phyloP scores from a whole-genome alignment of 2,113 vertebrate species.

The Hippopotamus amphibius region DNA sequence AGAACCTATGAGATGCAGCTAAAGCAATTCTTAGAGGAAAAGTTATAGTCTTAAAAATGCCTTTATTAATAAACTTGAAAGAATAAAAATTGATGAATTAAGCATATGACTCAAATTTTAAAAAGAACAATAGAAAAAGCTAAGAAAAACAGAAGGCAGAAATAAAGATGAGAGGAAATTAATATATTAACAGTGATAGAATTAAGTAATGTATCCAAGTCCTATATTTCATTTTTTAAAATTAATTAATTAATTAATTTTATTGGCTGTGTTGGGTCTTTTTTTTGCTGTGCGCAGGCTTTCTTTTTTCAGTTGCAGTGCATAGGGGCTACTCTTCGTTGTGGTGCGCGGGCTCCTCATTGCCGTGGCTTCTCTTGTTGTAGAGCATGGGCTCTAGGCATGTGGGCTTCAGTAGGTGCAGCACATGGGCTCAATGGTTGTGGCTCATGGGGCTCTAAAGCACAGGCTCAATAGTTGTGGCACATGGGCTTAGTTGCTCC shows the following conservation, averaged over 20 bases:
- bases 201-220: neutral
- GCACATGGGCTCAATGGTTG: neutral
- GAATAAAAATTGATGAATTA: neutral
- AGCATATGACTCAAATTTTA: neutral
- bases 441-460: too few species aligned
- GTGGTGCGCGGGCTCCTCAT: rapidly evolving
- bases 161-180: neutral
- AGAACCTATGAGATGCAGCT: neutral
- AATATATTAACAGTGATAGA: neutral
- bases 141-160: neutral
- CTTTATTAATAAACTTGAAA: neutral
- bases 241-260: too few species aligned
- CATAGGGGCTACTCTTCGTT: neutral
- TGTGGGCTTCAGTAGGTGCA: neutral
- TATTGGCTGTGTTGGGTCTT: too few species aligned
- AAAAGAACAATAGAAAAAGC: neutral
- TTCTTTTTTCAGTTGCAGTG: neutral
- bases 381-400: neutral
- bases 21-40: neutral
- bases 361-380: neutral
- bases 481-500: neutral
- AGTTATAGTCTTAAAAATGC: neutral
- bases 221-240: neutral
- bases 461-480: neutral
- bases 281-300: neutral